Evolutionary conservation across 2,888 invertebrate species (phyloP).

Genomic region (Dynastes tityus): DNA sequence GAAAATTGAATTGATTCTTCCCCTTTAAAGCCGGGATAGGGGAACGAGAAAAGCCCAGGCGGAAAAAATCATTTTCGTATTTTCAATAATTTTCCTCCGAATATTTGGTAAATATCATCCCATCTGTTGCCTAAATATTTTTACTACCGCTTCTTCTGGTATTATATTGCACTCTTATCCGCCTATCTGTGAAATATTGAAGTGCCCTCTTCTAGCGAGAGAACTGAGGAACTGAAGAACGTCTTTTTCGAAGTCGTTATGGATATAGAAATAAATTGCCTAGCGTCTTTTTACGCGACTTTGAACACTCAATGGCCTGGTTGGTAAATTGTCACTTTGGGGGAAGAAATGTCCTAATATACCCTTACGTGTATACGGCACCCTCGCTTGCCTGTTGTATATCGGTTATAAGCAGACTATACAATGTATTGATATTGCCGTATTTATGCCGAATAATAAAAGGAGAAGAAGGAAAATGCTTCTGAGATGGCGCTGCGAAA

Average conservation of each 20-base stretch:
- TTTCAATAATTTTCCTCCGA: constrained; percentile 23
- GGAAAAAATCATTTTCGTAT: constrained; percentile 18
- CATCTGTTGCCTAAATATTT: constrained; percentile 35
- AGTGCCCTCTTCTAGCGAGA: constrained; percentile 12
- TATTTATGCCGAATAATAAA: constrained; percentile 25
- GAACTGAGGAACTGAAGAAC: not conserved
- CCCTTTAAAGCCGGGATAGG: not conserved
- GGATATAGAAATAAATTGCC: constrained; percentile 49
- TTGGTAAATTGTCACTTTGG: constrained; percentile 46
- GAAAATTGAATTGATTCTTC: not conserved
- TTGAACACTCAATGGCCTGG: constrained; percentile 43
- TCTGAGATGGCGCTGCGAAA: too few relatives aligned
- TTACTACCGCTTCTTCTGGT: not conserved
- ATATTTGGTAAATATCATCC: constrained; percentile 11
- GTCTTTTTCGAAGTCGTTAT: constrained; percentile 42
- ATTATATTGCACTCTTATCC: constrained; percentile 41
- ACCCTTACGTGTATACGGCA: not conserved
- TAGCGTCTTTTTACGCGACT: constrained; percentile 45
- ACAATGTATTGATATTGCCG: constrained; percentile 21
- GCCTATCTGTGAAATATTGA: constrained; percentile 40
- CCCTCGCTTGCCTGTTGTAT: not conserved
- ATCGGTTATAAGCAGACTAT: not conserved
- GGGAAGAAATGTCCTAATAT: constrained; percentile 35
- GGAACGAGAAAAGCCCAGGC: not conserved
- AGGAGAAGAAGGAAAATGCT: not conserved